Conservation (phyloP, 2,113 vertebrate species). For the Amphiprion ocellaris region DNA sequence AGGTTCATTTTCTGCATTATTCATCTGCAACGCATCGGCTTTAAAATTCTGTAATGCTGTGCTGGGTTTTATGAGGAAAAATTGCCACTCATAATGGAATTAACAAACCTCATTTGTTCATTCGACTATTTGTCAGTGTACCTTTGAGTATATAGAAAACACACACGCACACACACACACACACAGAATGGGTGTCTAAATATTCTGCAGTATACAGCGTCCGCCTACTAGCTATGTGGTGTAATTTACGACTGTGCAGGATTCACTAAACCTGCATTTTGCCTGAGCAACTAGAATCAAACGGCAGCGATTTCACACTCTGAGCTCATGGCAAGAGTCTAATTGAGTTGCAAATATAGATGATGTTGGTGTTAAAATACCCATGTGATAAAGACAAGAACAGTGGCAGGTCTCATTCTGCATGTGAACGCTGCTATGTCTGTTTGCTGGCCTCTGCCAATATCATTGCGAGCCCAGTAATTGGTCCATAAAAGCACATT, state of each 20-base stretch:
- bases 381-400: constrained; percentile 34
- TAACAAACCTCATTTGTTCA: constrained; percentile 7
- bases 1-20: constrained; percentile 52
- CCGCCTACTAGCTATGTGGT: neutral
- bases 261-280: neutral
- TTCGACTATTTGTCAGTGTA: neutral
- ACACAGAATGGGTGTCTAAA: neutral
- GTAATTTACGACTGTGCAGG: constrained; percentile 6
- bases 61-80: constrained; percentile 26
- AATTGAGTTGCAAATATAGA: constrained; percentile 63
- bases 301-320: constrained; percentile 2
- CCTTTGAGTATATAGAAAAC: constrained; percentile 2
- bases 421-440: constrained; percentile 28
- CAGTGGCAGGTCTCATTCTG: constrained; percentile 24
- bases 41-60: constrained; percentile 17
- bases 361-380: constrained; percentile 70
- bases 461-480: constrained; percentile 44
- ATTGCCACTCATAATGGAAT: constrained; percentile 31
- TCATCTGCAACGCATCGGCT: constrained; percentile 17
- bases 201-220: neutral
- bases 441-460: constrained; percentile 22
- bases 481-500: constrained; percentile 50
- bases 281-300: neutral
- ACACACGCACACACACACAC: neutral
- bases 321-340: neutral